Conservation (phyloP, 2,113 vertebrate genomes). For the Sterrhoptilus dennistouni region DNA sequence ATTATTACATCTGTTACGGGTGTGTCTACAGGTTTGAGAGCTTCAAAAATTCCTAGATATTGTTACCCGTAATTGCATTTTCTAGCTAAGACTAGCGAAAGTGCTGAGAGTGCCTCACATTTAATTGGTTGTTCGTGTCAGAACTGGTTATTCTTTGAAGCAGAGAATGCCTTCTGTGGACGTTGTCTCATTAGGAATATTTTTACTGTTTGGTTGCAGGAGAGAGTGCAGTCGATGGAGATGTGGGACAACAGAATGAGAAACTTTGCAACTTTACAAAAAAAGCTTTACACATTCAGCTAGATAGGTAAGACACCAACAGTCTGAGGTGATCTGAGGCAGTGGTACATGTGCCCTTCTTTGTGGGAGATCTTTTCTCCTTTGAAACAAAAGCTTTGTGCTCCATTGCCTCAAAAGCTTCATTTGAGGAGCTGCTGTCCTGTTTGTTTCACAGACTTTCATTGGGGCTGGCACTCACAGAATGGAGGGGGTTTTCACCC, state of each 20-base stretch:
- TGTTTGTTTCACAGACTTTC: background rate
- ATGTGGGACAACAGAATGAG: constrained; percentile 84
- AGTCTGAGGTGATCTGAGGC: background rate
- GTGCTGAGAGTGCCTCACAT: constrained; percentile 1
- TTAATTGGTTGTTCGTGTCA: background rate
- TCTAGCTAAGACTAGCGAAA: background rate
- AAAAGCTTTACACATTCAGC: constrained; percentile 94
- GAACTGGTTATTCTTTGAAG: constrained; percentile 28
- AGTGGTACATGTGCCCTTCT: background rate
- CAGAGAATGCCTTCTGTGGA: background rate
- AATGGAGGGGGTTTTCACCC: background rate
- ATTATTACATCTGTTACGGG: background rate
- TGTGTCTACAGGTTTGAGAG: background rate
- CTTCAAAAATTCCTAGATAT: background rate
- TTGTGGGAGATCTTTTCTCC: background rate
- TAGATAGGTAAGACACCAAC: constrained; percentile 86
- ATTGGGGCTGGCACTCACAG: background rate
- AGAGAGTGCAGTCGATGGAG: constrained; percentile 87
- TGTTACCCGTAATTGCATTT: constrained; percentile 15
- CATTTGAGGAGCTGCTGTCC: background rate
- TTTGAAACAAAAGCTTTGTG: background rate
- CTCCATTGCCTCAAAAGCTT: background rate
- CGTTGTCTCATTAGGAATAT: background rate
- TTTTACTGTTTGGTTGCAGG: constrained; percentile 76
- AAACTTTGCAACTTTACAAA: constrained; percentile 92